Base-by-base conservation (phyloP, 2,888 invertebrate genomes). In the Phyto melanocephala region DNA sequence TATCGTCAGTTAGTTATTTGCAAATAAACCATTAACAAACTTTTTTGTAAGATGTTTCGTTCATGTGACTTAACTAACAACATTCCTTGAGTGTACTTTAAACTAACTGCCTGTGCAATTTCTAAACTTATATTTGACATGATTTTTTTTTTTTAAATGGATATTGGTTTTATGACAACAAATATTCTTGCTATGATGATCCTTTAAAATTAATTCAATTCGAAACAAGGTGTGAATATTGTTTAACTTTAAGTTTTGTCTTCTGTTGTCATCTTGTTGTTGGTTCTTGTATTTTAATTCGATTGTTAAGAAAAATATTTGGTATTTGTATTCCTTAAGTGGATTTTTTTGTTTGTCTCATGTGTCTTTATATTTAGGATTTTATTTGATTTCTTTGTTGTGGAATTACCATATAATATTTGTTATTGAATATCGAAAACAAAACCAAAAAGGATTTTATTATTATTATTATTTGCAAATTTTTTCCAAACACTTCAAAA, bases 221-320 rank as follows among this genome's bases (percentile, higher is more conserved):
- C 33, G 28, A 24, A 72, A 65, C 22, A 47, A 72, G 67, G 77
- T 81, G 77, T 72, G 72, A 77, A 81, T 42, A 40, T 72, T 58
- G 47, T 71, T 17, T 28, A 37, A 35, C 22, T 40, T 71, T 8
- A 70, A 45, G 13, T 47, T 10, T 40, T 56, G n/a, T 15, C 10
- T 47, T 15, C 20, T 42, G 47, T 7, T 37, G 22, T 13, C 1
- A 35, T 35, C 35, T 52, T 4, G 10, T 20, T 33, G 37, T 56
- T 28, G 7, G n/a, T 37, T 65, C 42, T 24, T 7, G 11, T 17
- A 13, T 28, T 20, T 13, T 1, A 10, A 35, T 20, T 22, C 11
- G 54, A 33, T 35, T 11, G 13, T 35, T 58, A 24, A 20, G 42
- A 33, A 20, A 58, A 65, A 52, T 67, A 60, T 58, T 65, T 72